Conservation (phyloP, 2,113 vertebrate species). For the Callospermophilus lateralis region DNA sequence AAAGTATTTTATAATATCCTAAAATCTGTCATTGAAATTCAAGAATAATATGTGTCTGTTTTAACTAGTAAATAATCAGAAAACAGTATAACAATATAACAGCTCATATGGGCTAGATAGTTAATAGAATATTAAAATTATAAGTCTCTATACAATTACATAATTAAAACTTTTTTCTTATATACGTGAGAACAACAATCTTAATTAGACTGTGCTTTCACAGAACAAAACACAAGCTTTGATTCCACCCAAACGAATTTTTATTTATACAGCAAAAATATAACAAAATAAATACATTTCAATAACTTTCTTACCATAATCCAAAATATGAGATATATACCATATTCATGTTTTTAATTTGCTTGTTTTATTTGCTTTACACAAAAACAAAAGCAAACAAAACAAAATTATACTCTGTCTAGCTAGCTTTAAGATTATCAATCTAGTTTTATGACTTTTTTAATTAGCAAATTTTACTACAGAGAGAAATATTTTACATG, state of each 20-base stretch:
- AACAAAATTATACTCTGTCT: background rate
- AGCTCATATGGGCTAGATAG: background rate
- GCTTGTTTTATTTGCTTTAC: slow-evolving; percentile 31
- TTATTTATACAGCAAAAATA: slow-evolving; percentile 37
- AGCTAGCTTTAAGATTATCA: slow-evolving; percentile 22
- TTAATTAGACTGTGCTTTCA: slow-evolving; percentile 38
- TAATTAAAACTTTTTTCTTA: slow-evolving; percentile 56
- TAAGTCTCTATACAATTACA: background rate
- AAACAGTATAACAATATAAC: background rate
- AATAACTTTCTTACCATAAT: background rate
- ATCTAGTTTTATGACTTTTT: slow-evolving; percentile 23
- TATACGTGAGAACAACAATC: background rate
- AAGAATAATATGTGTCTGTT: background rate
- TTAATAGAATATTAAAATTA: slow-evolving; percentile 40
- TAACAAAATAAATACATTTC: slow-evolving; percentile 24
- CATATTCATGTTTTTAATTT: slow-evolving; percentile 18
- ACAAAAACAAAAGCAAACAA: background rate
- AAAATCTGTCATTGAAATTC: background rate
- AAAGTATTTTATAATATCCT: background rate
- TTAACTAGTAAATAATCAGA: background rate
- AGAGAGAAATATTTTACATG: slow-evolving; percentile 12
- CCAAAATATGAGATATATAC: background rate
- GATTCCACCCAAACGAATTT: slow-evolving; percentile 6
- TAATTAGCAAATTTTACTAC: slow-evolving; percentile 48
- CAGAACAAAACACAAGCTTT: background rate